Evolutionary conservation across 2,113 vertebrate genomes (phyloP), one percentile per base, ranked within the genome.

Genomic region (Paedocypris sp.): DNA sequence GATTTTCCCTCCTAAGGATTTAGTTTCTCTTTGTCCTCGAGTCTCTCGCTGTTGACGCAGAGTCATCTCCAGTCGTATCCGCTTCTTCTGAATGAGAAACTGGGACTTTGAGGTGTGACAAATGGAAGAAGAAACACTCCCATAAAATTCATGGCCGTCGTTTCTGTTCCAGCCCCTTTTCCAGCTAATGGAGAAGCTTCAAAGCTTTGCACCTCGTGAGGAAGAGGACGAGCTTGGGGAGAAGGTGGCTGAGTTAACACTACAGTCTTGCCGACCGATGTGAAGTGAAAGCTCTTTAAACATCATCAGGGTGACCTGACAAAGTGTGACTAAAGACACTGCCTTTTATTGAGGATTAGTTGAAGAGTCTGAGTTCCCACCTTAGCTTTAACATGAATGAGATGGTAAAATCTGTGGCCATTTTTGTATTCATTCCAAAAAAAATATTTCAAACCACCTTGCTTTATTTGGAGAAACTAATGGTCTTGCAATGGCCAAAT

Each of bases 241-340:
- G 11, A 36, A 60, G 32, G 18, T 25, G 25, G 8, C 16, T 50
- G n/a, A 46, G 66, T 41, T 15, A 62, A 22, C 5, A 9, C 9
- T 20, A 12, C 3, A 25, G 6, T 29, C 13, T 33, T 50, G 46
- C 18, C 36, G 31, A 65, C 79, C 80, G 73, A 77, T 77, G 77
- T 76, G 62, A 41, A 60, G 48, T 16, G 25, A 67, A 57, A 33
- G 62, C 46, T n/a, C n/a, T n/a, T n/a, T 49, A 50, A 5, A 25
- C 13, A 26, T 11, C 5, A 43, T n/a, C n/a, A n/a, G n/a, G n/a
- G n/a, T n/a, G n/a, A n/a, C n/a, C 28, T 67, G 59, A 32, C 60
- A 58, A 32, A 38, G 53, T 63, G 65, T 26, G 71, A 46, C 6
- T 26, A 42, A 56, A 73, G 56, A 52, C 32, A 41, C 47, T 49